Evolutionary conservation across 1,140 invertebrate species (phyloP), one percentile per base, ranked within the genome.

Genomic region (Eriosoma lanigerum): DNA sequence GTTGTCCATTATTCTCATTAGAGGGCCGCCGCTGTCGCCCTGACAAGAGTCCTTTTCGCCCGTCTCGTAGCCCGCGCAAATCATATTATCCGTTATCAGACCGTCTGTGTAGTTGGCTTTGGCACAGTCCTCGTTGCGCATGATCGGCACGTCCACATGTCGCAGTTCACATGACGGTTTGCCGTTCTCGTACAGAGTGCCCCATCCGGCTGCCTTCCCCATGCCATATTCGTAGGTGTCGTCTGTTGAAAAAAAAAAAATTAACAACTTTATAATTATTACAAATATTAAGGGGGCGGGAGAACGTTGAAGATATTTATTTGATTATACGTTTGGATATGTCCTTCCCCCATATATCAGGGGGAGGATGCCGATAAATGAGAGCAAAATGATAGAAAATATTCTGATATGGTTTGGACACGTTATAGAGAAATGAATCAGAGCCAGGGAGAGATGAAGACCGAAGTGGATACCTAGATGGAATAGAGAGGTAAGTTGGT

Each of bases 1-100:
- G 62, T 82, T 68, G 13, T 32, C 54, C 52, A 50, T 75, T 10
- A 29, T 24, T 10, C 81, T 64, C 62, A 82, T 81, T 17, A 82
- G 64, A 15, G 82, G 81, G n/a, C 82, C 82, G 6, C 82, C 82
- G 50, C 82, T 82, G 50, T 82, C 82, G 26, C 82, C 82, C 66
- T 96, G 94, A 84, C 94, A 96, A 38, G 93, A 93, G 86, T 96
- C 94, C 83, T 91, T 94, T 62, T 90, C 87, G 15, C 94, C 94
- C 9, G 87, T 87, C 21, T 91, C 89, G 84, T 93, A 93, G 13
- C 93, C 94, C 29, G 93, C 94, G 84, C 94, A 96, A 84, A 95
- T 83, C 93, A 94, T 94, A 84, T 94, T 94, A 81, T 93, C 91
- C 0, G 92, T 92, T 76, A 95, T 95, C 90, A 93, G 93, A 50